These are phyloP conservation scores for Marmota flaviventris DNA, from an alignment of 2,113 vertebrate genomes.

Conservation along the genomic window DNA sequence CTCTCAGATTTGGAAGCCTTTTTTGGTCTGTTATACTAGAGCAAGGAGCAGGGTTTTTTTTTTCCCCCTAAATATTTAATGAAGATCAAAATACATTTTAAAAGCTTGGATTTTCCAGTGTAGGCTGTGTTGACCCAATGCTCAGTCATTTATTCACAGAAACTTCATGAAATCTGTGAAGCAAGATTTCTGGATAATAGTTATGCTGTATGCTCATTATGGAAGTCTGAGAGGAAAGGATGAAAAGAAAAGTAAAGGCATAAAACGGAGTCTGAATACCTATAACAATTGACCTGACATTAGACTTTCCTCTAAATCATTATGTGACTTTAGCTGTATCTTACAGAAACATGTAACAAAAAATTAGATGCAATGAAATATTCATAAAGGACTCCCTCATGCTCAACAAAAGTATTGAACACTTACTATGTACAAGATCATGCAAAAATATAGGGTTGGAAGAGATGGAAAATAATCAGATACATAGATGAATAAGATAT, in stretches of 20 bases:
- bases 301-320: neutral
- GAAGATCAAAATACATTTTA: constrained; percentile 17
- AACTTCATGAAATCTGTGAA: neutral
- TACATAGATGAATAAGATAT: neutral
- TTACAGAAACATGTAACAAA: neutral
- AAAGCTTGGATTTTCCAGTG: neutral
- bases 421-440: too few species aligned
- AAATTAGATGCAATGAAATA: neutral
- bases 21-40: neutral
- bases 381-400: neutral
- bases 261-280: neutral
- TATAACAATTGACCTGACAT: neutral
- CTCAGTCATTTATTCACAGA: constrained; percentile 12
- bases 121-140: neutral
- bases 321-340: neutral
- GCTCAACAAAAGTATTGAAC: neutral
- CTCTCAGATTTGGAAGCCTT: neutral
- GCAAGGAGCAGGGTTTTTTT: neutral
- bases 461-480: neutral
- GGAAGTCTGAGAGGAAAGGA: neutral
- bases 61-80: neutral
- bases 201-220: neutral
- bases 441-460: neutral
- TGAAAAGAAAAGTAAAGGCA: neutral
- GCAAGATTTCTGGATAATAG: constrained; percentile 4